Evolutionary conservation across 2,888 invertebrate species (phyloP), one percentile per base, ranked within the genome.

Genomic region (Megamerina dolium): DNA sequence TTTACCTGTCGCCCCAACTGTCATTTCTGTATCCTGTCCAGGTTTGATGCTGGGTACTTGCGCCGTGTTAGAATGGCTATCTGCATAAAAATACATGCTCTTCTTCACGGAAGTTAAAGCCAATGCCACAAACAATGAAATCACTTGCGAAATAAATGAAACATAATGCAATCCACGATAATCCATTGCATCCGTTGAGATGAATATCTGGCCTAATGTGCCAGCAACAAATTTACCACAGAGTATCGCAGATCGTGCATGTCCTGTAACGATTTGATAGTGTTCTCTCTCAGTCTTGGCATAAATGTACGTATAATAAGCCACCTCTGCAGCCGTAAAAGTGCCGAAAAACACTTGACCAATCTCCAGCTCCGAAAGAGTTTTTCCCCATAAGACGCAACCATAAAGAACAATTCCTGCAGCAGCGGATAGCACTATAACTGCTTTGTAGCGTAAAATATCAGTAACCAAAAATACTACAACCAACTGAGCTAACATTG

Each of bases 301-400:
- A 71, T 93, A 95, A 53, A 94, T 89, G 60, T 95, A 95, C 0
- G 93, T 91, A 60, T 83, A 87, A 68, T 94, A 95, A 1, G 94
- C 94, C 3, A 95, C 85, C 70, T 94, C 94, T 2, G 89, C 82
- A 0, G 94, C 89, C 68, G 85, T 81, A 61, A 88, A 90, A 8
- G 87, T 75, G 8, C 94, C 94, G 65, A 84, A 92, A 56, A 84
- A 77, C 40, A 87, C 76, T 74, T 93, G 83, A 4, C 78, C 75
- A 45, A 77, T 56, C 71, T 69, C 85, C 61, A 93, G 75, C 63
- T 80, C 79, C 51, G 75, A 63, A 49, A 93, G 66, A 30, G 80
- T 81, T 33, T 77, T 72, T 0, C 87, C 86, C 81, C 88, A 85
- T 41, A 88, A 72, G 31, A 93, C 68, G 54, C 90, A 75, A 2